These are phyloP conservation scores for Agrochola lota DNA, from an alignment of 2,888 invertebrate species.

Conservation along the genomic window DNA sequence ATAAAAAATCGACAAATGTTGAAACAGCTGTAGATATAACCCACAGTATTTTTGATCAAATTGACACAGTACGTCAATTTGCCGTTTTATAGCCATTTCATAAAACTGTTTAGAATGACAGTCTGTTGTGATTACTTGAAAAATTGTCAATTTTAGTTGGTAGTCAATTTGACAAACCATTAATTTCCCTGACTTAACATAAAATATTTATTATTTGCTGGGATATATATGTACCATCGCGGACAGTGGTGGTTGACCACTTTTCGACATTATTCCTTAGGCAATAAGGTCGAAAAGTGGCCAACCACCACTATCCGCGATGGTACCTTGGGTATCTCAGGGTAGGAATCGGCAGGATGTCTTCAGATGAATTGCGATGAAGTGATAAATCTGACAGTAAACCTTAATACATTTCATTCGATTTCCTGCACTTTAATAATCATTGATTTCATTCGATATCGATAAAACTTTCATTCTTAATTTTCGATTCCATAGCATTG, in stretches of 20 bases:
- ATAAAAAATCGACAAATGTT: background rate
- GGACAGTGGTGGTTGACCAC: too few species aligned
- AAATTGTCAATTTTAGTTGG: background rate
- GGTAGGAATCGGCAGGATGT: background rate
- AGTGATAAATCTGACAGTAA: conserved; percentile 12
- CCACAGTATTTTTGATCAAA: background rate
- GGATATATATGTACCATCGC: too few species aligned
- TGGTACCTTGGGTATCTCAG: background rate
- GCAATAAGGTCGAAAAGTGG: too few species aligned
- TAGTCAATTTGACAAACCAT: background rate
- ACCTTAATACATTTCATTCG: conserved; percentile 12
- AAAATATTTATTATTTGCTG: background rate
- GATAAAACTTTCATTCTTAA: conserved; percentile 27
- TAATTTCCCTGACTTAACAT: background rate
- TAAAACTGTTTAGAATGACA: background rate
- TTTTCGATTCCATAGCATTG: background rate
- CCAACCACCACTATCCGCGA: too few species aligned
- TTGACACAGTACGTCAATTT: background rate
- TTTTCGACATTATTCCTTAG: too few species aligned
- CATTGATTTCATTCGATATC: conserved; percentile 15
- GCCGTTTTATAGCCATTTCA: background rate
- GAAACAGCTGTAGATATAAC: background rate
- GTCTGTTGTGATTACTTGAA: background rate
- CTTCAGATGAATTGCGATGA: conserved; percentile 23
- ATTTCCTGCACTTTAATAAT: conserved; percentile 5